Evolutionary conservation across 2,797 vertebrate species (phyloP).

Genomic region (Amniataba percoides): DNA sequence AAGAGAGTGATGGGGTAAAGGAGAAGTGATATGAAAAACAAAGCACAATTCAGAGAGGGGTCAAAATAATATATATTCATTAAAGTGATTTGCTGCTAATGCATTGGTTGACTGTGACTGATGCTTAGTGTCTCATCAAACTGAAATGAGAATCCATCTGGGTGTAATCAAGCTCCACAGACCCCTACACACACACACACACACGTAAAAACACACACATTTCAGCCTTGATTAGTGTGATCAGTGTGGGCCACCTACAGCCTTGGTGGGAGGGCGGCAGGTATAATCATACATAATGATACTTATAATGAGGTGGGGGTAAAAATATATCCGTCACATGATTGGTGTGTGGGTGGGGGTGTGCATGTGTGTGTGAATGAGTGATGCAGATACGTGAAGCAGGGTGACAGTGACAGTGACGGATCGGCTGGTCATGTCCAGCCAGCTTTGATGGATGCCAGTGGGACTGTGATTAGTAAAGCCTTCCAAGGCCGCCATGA

Average conservation of each 20-base stretch:
- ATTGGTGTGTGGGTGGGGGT: conserved; percentile 55
- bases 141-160: conserved; percentile 85
- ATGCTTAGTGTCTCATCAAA: conserved; percentile 85
- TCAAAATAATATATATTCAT: conserved; percentile 88
- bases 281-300: conserved; percentile 89
- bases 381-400: conserved; percentile 69
- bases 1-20: conserved; percentile 69
- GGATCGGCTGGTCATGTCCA: conserved; percentile 78
- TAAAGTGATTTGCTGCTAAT: conserved; percentile 81
- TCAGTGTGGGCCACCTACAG: conserved; percentile 78
- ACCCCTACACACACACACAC: conserved; percentile 63
- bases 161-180: conserved; percentile 83
- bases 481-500: conserved; percentile 76
- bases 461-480: conserved; percentile 82
- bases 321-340: conserved; percentile 81
- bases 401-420: conserved; percentile 78
- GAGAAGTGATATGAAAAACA: conserved; percentile 72
- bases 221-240: conserved; percentile 83
- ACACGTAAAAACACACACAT: conserved; percentile 59
- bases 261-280: conserved; percentile 79
- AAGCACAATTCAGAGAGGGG: conserved; percentile 75
- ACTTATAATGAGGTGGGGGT: conserved; percentile 85
- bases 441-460: conserved; percentile 84
- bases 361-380: conserved; percentile 30
- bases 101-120: conserved; percentile 83